These are phyloP conservation scores for Amblyraja radiata DNA, from an alignment of 2,797 vertebrate species.

Conservation along the genomic window DNA sequence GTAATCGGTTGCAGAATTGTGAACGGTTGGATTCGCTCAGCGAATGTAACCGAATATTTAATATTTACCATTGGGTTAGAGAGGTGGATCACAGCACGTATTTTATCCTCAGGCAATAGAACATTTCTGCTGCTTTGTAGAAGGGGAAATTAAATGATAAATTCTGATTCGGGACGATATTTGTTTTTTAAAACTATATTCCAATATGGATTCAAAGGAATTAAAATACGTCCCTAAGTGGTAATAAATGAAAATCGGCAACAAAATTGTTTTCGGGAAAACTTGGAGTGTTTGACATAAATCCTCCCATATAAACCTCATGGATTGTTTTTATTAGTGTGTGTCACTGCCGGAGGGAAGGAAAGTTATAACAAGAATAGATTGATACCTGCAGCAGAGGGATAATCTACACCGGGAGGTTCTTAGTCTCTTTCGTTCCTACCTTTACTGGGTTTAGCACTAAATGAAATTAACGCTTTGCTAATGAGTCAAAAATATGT, in stretches of 20 bases:
- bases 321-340: background rate
- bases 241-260: background rate
- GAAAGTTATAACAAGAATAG: conserved; percentile 15
- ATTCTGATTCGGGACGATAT: background rate
- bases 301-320: background rate
- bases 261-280: background rate
- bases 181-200: background rate
- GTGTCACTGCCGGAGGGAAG: background rate
- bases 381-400: conserved; percentile 8
- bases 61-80: background rate
- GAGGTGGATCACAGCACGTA: background rate
- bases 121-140: background rate
- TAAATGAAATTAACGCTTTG: conserved; percentile 29
- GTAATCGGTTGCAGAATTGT: conserved; percentile 4
- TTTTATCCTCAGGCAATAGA: background rate
- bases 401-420: background rate
- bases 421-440: background rate
- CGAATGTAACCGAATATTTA: background rate
- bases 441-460: background rate
- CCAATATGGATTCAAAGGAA: background rate
- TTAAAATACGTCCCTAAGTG: background rate
- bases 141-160: background rate
- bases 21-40: background rate
- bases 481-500: background rate
- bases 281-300: conserved; percentile 25